phyloP scores from a whole-genome alignment of 2,888 invertebrate species.

The Scaptomyza polygonia region DNA sequence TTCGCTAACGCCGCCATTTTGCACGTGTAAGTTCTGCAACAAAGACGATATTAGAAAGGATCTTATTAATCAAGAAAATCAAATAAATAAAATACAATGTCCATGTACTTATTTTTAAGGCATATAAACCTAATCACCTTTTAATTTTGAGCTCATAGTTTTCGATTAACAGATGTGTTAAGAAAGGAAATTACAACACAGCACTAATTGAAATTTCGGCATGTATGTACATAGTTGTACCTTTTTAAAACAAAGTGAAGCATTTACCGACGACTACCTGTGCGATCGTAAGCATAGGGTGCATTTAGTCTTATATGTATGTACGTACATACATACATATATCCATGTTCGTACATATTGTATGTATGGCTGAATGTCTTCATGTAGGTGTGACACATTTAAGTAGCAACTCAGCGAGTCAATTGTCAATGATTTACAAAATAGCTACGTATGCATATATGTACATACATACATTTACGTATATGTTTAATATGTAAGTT shows the following conservation, averaged over 20 bases:
- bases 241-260: conserved; percentile 22
- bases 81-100: not conserved
- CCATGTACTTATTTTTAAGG: not conserved
- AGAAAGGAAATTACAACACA: not conserved
- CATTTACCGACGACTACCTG: conserved; percentile 38
- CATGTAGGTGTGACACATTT: conserved; percentile 32
- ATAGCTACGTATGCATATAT: conserved; percentile 6
- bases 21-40: conserved; percentile 72
- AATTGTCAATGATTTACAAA: conserved; percentile 48
- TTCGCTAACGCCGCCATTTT: conserved; percentile 78
- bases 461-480: not conserved
- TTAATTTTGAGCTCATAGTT: not conserved
- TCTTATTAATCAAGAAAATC: not conserved
- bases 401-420: conserved; percentile 34
- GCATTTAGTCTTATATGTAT: not conserved
- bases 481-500: conserved; percentile 22
- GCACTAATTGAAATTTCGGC: not conserved
- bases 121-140: not conserved
- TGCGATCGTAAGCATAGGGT: conserved; percentile 19
- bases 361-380: conserved; percentile 1
- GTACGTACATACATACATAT: not conserved
- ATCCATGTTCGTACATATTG: no score
- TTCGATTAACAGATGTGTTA: not conserved
- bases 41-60: not conserved
- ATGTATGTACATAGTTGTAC: not conserved